phyloP scores from a whole-genome alignment of 2,797 vertebrate genomes.

The Macropodus opercularis region DNA sequence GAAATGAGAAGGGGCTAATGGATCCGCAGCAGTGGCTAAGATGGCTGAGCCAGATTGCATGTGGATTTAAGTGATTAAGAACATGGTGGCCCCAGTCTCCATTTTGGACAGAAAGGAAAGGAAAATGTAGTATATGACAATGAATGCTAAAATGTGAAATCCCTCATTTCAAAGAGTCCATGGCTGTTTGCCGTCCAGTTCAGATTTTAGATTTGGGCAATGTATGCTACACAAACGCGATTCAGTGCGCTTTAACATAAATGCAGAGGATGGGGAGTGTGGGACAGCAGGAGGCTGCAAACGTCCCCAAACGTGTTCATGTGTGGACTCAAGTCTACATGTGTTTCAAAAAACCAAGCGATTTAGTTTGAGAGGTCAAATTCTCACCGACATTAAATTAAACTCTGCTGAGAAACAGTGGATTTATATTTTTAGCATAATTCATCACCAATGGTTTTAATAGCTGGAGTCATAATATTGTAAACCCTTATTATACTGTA shows the following conservation, averaged over 20 bases:
- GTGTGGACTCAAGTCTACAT: not conserved
- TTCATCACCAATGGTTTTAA: slow-evolving; percentile 7
- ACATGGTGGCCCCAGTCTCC: slow-evolving; percentile 39
- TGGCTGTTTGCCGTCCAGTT: slow-evolving; percentile 2
- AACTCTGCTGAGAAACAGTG: no score
- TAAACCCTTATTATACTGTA: slow-evolving; percentile 21
- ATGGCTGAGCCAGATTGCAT: slow-evolving; percentile 74
- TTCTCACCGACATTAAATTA: no score
- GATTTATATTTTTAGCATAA: no score
- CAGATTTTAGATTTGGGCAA: slow-evolving; percentile 25
- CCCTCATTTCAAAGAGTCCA: slow-evolving; percentile 43
- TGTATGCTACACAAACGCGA: slow-evolving; percentile 28
- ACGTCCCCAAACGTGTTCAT: slow-evolving; percentile 1
- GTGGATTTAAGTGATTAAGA: slow-evolving; percentile 76
- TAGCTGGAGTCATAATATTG: slow-evolving; percentile 17
- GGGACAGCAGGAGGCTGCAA: not conserved
- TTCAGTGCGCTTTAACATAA: not conserved
- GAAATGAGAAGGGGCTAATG: slow-evolving; percentile 74
- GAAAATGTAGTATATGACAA: slow-evolving; percentile 69
- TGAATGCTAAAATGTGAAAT: slow-evolving; percentile 67
- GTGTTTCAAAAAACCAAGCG: no score
- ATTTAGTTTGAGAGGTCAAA: no score
- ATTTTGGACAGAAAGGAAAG: slow-evolving; percentile 58
- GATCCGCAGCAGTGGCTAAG: slow-evolving; percentile 63
- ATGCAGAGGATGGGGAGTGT: not conserved